Conservation (phyloP, 2,113 vertebrate species). For the Prunella fulvescens region DNA sequence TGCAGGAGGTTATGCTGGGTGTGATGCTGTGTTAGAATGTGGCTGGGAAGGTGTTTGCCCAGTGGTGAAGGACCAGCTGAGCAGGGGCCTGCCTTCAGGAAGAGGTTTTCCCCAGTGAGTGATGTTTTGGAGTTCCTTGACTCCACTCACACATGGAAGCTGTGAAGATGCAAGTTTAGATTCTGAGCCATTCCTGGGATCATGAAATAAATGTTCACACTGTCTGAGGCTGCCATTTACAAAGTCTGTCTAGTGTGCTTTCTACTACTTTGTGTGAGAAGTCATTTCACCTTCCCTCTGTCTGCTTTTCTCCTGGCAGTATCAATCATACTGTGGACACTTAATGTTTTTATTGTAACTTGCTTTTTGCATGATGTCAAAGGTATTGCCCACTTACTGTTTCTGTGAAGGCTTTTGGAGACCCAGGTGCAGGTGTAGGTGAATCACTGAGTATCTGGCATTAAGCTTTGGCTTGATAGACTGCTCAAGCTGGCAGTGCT, state of each 20-base stretch:
- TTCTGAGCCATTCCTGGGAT: neutral
- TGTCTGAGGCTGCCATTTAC: neutral
- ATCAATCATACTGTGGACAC: neutral
- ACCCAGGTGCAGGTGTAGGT: neutral
- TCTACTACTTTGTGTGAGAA: neutral
- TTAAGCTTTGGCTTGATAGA: neutral
- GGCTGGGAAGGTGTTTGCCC: neutral
- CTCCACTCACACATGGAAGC: neutral
- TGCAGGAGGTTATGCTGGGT: neutral
- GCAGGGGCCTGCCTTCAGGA: neutral
- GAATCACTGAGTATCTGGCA: neutral
- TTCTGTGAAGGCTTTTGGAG: neutral
- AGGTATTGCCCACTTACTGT: neutral
- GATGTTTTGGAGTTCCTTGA: neutral
- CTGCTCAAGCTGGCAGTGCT: neutral
- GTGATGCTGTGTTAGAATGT: neutral
- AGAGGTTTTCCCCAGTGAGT: neutral
- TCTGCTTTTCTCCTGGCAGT: neutral
- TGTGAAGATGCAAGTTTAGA: neutral
- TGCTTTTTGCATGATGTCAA: neutral
- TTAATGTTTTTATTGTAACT: neutral
- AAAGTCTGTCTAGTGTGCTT: neutral
- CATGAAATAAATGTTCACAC: neutral
- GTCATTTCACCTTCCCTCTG: neutral
- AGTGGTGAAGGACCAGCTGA: neutral